phyloP scores from a whole-genome alignment of 2,113 vertebrate species.

The Myiozetetes cayanensis region DNA sequence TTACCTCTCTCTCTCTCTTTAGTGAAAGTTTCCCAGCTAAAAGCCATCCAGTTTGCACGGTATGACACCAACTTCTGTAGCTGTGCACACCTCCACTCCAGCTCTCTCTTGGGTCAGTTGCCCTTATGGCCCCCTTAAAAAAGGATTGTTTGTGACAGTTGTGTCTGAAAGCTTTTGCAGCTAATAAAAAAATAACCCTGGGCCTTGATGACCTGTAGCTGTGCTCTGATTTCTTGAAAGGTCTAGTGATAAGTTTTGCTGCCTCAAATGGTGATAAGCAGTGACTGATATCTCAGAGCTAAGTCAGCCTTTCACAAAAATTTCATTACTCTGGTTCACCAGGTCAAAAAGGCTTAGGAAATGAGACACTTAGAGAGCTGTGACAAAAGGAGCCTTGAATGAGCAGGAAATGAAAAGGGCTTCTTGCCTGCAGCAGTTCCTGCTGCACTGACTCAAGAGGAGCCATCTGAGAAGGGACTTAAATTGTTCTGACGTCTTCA shows the following conservation, averaged over 20 bases:
- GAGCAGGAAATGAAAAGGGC: background rate
- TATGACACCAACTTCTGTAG: background rate
- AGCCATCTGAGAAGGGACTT: background rate
- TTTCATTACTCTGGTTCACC: background rate
- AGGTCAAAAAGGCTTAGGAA: background rate
- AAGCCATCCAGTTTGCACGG: background rate
- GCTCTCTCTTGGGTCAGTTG: background rate
- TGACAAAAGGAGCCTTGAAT: background rate
- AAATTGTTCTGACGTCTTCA: background rate
- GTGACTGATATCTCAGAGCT: background rate
- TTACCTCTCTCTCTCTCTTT: background rate
- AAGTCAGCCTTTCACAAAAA: constrained; percentile 10
- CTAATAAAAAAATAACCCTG: background rate
- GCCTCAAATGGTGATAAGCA: background rate
- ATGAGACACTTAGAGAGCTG: background rate
- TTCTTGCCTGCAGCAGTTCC: background rate
- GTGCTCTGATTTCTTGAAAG: background rate
- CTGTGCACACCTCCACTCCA: rapidly evolving
- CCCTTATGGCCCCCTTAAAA: background rate
- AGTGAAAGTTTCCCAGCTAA: background rate
- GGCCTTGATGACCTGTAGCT: background rate
- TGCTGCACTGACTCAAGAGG: background rate
- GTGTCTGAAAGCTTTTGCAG: background rate
- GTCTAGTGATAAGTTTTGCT: background rate
- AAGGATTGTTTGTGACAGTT: background rate